Evolutionary conservation across 2,113 vertebrate species (phyloP), one percentile per base, ranked within the genome.

Genomic region (Microcebus murinus): DNA sequence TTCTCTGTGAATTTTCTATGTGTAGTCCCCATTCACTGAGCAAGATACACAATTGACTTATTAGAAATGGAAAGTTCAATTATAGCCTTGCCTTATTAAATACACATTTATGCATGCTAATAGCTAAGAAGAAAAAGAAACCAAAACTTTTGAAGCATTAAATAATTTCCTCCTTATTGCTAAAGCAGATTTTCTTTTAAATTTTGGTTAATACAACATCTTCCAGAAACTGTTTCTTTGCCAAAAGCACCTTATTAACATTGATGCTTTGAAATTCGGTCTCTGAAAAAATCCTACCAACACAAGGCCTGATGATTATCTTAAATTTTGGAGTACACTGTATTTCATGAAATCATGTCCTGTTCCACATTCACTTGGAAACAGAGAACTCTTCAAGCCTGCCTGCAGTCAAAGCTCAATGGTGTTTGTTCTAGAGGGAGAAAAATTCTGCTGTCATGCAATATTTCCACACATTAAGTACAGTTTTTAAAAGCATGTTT

Each of bases 161-260:
- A 87, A 71, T 82, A 85, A 92, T 50, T 65, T 82, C 90, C 77
- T 96, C 94, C 63, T 93, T 89, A 67, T 94, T 1, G 15, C 12
- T 80, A 74, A 96, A 95, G 94, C 48, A 52, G 70, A 93, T 27
- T 96, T 97, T 94, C 68, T 97, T 89, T 97, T 65, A 95, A 88
- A 90, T 92, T 96, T 85, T 68, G 87, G 76, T 97, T 96, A 97
- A 48, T 67, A 80, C 8, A 59, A 94, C n/a, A 18, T 76, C 94
- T 95, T 95, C 68, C 65, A 96, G 96, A 96, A 96, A 80, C 15
- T 17, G 13, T 87, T 84, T 96, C 55, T n/a, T 74, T 96, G 61
- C 87, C 90, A 90, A 82, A 89, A 94, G 50, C 61, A 84, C n/a
- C 31, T 94, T 87, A 67, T 59, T 86, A 68, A 63, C 42, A 97